These are phyloP conservation scores for Ischnus inquisitorius DNA, from an alignment of 2,888 invertebrate species.

Conservation along the genomic window DNA sequence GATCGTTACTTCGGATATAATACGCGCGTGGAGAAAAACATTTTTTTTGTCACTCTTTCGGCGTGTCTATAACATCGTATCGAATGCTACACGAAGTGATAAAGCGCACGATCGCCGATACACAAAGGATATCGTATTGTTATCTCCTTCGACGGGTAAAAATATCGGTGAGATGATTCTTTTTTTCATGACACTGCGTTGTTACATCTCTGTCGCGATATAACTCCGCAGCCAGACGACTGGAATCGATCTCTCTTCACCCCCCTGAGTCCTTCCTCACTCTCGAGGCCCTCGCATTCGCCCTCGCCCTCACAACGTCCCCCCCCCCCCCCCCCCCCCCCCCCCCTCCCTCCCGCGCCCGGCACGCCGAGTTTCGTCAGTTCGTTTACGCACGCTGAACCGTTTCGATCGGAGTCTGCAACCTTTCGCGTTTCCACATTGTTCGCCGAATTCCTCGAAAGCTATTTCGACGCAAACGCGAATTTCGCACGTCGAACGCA, in stretches of 20 bases:
- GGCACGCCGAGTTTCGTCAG: slow-evolving; percentile 62
- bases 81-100: background rate
- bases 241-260: slow-evolving; percentile 68
- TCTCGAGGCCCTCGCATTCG: slow-evolving; percentile 24
- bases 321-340: slow-evolving; percentile 21
- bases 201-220: slow-evolving; percentile 49
- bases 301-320: slow-evolving; percentile 31
- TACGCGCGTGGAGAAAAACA: too few species aligned
- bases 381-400: slow-evolving; percentile 65
- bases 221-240: slow-evolving; percentile 68
- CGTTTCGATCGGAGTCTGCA: slow-evolving; percentile 61
- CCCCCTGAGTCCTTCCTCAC: slow-evolving; percentile 5
- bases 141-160: background rate
- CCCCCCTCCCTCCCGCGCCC: slow-evolving; percentile 23
- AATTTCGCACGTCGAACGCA: background rate
- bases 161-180: background rate
- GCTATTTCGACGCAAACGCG: background rate
- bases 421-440: slow-evolving; percentile 35
- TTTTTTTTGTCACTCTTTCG: too few species aligned
- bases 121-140: background rate
- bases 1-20: too few species aligned
- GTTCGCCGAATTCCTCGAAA: background rate
- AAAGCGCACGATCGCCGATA: too few species aligned
- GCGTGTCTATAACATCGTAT: background rate
- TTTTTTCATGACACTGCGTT: slow-evolving; percentile 48